These are phyloP conservation scores for Drosophila austrosaltans DNA, from an alignment of 2,888 invertebrate species.

Conservation along the genomic window DNA sequence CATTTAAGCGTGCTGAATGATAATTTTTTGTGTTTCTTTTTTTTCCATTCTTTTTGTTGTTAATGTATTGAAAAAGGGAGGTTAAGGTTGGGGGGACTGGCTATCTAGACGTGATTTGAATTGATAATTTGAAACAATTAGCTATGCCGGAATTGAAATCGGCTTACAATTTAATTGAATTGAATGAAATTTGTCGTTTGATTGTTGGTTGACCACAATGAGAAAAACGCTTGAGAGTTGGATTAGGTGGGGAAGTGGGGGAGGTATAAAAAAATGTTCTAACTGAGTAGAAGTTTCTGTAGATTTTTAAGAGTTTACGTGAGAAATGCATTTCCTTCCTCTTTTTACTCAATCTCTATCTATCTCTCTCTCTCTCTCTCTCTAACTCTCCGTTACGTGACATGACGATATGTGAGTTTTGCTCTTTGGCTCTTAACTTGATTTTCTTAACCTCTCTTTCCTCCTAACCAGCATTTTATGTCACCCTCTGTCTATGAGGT, in stretches of 20 bases:
- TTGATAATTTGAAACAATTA: conserved; percentile 77
- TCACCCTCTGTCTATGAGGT: conserved; percentile 49
- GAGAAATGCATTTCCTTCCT: neutral
- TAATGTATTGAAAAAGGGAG: too few relatives aligned
- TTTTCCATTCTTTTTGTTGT: neutral
- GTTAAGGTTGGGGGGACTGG: conserved; percentile 23
- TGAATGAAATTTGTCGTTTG: conserved; percentile 60
- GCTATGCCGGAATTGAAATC: conserved; percentile 36
- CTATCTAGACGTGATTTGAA: conserved; percentile 70
- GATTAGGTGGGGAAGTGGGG: neutral
- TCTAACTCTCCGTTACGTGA: conserved; percentile 44
- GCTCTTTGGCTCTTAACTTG: conserved; percentile 55
- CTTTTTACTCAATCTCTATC: neutral
- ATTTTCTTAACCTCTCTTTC: conserved; percentile 33
- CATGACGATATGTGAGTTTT: conserved; percentile 65
- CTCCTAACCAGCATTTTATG: neutral
- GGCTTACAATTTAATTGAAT: conserved; percentile 66
- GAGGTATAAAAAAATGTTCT: neutral
- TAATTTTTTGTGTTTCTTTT: conserved; percentile 61
- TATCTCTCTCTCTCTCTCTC: neutral
- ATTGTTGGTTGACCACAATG: neutral
- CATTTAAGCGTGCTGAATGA: conserved; percentile 78
- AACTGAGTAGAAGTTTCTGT: neutral
- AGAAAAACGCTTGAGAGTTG: neutral
- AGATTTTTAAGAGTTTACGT: neutral